Evolutionary conservation across 2,113 vertebrate species (phyloP), one percentile per base, ranked within the genome.

Genomic region (Sterrhoptilus dennistouni): DNA sequence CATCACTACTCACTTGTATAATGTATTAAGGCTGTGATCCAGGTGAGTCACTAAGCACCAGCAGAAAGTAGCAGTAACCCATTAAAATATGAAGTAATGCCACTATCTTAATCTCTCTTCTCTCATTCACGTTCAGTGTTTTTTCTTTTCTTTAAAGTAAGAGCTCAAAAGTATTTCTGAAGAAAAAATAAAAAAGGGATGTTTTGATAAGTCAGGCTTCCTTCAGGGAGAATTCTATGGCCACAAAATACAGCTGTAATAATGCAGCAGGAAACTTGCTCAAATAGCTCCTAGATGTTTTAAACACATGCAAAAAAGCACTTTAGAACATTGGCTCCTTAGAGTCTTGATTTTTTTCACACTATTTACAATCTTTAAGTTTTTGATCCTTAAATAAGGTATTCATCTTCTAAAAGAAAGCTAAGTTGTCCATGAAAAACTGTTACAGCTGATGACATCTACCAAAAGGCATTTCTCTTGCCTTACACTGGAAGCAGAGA

Each of bases 151-250:
- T 42, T 77, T 66, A 52, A 66, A 82, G 54, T 57, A 74, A 47
- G 45, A 86, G n/a, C 22, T 69, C 50, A 53, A 19, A 91, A 71
- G 22, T 94, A 76, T 21, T 95, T 93, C 3, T 35, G 29, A 87
- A 64, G 44, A 29, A 0, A 4, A 59, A 47, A 80, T 59, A 65
- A 47, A 79, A 63, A 40, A 25, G 4, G 28, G 19, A 61, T 54
- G 44, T 77, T 93, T 86, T 66, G 29, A 7, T 83, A 90, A 87
- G 36, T 29, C 68, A 87, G 66, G 47, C 38, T 90, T 90, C 59
- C 79, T 91, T 88, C 33, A 82, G 49, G 72, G 89, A 96, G 71
- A 94, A 77, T 79, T 68, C 79, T 87, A 40, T 45, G 38, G 79
- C 75, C 70, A 94, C 68, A 94, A 91, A 84, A 85, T 76, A 87